These are phyloP conservation scores for Latrodectus geometricus DNA, from an alignment of 1,140 invertebrate species.

Conservation along the genomic window DNA sequence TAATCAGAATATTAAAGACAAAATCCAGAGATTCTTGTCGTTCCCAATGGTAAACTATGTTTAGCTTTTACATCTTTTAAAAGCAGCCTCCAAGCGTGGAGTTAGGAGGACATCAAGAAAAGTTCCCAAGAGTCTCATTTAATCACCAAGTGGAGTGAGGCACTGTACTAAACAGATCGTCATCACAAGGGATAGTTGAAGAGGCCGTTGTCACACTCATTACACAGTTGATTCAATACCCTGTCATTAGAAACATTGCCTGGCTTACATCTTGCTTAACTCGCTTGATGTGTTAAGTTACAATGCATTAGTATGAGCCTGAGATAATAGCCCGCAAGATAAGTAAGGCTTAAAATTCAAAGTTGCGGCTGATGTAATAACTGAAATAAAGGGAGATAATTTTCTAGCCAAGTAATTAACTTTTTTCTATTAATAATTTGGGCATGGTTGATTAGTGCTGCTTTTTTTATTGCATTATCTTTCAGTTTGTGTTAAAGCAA, in stretches of 20 bases:
- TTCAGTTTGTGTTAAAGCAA: no score
- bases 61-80: no score
- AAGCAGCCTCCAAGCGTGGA: no score
- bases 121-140: conserved; percentile 12
- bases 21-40: no score
- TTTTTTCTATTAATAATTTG: no score
- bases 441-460: no score
- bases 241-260: conserved; percentile 32
- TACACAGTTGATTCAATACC: conserved; percentile 48
- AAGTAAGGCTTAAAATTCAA: conserved; percentile 36
- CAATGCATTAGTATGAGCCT: conserved; percentile 6
- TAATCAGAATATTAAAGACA: no score
- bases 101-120: not conserved
- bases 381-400: not conserved
- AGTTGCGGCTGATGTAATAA: not conserved
- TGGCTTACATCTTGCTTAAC: conserved; percentile 42
- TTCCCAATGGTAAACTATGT: no score
- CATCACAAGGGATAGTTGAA: conserved; percentile 2
- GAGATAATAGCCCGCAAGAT: conserved; percentile 7
- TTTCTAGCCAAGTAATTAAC: not conserved
- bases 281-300: conserved; percentile 10
- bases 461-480: no score
- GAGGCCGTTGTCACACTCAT: conserved; percentile 33
- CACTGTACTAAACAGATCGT: conserved; percentile 5
- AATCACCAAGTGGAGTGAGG: not conserved